phyloP scores from a whole-genome alignment of 2,797 vertebrate species.

The Hypotaenidia okinawae region DNA sequence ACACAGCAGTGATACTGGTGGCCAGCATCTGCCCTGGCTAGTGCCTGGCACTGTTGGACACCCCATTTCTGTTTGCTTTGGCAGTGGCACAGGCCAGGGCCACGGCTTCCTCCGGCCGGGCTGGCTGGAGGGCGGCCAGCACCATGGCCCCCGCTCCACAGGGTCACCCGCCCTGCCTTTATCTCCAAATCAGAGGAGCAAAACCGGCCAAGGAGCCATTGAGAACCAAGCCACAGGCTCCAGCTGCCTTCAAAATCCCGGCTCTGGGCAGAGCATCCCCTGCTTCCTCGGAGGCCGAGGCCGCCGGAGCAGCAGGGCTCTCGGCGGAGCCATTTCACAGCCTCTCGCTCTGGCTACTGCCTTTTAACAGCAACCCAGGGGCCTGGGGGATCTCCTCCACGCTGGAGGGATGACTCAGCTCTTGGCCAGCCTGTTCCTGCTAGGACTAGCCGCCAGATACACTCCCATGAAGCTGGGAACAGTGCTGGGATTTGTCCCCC shows the following conservation, averaged over 20 bases:
- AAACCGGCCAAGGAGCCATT: background rate
- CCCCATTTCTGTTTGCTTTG: conserved; percentile 50
- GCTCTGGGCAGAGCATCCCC: conserved; percentile 3
- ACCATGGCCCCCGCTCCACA: background rate
- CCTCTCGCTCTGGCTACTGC: conserved; percentile 48
- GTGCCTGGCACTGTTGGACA: background rate
- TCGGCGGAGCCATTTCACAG: conserved; percentile 49
- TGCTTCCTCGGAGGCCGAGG: conserved; percentile 12
- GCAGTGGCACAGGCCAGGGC: conserved; percentile 44
- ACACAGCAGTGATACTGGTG: background rate
- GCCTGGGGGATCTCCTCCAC: background rate
- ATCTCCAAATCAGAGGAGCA: conserved; percentile 30
- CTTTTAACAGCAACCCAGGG: conserved; percentile 26
- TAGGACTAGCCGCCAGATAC: background rate
- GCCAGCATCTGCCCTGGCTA: background rate
- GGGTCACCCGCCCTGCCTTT: conserved; percentile 42
- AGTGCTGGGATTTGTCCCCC: fast-evolving
- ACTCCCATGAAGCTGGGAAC: background rate
- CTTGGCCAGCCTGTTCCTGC: background rate
- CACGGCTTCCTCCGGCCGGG: conserved; percentile 37
- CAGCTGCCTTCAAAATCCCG: conserved; percentile 49
- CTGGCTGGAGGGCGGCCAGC: conserved; percentile 61
- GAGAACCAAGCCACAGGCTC: conserved; percentile 66
- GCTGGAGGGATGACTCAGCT: conserved; percentile 44
- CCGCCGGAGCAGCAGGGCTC: conserved; percentile 46